These are phyloP conservation scores for Zootoca vivipara DNA, from an alignment of 2,113 vertebrate genomes.

Conservation along the genomic window DNA sequence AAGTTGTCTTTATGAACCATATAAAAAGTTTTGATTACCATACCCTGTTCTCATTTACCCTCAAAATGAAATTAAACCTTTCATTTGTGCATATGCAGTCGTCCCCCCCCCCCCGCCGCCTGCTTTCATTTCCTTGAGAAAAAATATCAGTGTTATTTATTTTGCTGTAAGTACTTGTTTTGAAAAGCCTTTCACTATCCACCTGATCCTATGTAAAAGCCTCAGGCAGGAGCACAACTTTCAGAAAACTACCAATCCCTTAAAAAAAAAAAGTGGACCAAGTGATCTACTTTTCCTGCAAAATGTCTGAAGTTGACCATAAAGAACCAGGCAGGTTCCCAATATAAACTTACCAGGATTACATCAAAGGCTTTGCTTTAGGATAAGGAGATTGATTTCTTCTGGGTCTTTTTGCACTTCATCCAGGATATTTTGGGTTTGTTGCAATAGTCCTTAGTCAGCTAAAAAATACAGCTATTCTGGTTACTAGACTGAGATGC, in stretches of 20 bases:
- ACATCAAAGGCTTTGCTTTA: slow-evolving; percentile 80
- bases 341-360: slow-evolving; percentile 75
- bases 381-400: slow-evolving; percentile 76
- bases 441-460: slow-evolving; percentile 75
- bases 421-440: slow-evolving; percentile 78
- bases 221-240: slow-evolving; percentile 48
- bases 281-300: slow-evolving; percentile 67
- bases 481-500: slow-evolving; percentile 67
- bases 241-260: slow-evolving; percentile 57
- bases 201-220: slow-evolving; percentile 71
- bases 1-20: slow-evolving; percentile 50
- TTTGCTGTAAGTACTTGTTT: slow-evolving; percentile 77
- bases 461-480: slow-evolving; percentile 72
- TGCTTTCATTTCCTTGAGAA: slow-evolving; percentile 59
- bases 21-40: slow-evolving; percentile 56
- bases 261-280: slow-evolving; percentile 28
- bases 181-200: slow-evolving; percentile 69
- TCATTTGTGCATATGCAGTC: slow-evolving; percentile 59
- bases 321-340: slow-evolving; percentile 75
- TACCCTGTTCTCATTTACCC: slow-evolving; percentile 62
- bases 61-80: slow-evolving; percentile 59
- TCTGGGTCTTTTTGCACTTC: slow-evolving; percentile 74
- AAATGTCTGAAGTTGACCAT: slow-evolving; percentile 65
- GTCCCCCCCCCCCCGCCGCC: neutral
- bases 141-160: slow-evolving; percentile 77